A percentile compares a stretch with the other conserved stretches of the same genome.
phyloP scores from a whole-genome alignment of 1,140 invertebrate genomes.

The Limonius californicus region DNA sequence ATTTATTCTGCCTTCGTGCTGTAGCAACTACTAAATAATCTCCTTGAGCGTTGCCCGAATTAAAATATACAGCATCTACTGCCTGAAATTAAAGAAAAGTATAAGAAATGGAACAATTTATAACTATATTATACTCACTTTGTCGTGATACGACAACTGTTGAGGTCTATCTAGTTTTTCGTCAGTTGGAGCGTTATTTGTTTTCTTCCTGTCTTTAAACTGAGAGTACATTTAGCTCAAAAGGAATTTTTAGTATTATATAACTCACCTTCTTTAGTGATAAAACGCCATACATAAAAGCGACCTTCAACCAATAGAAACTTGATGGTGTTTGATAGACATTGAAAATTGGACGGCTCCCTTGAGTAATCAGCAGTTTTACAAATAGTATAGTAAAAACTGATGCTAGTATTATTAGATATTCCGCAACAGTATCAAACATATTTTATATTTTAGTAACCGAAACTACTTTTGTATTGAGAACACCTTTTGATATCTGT shows the following conservation, averaged over 20 bases:
- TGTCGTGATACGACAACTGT: conserved; percentile 45
- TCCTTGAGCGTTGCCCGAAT: conserved; percentile 51
- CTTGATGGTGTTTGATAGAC: conserved; percentile 52
- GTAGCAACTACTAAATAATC: conserved; percentile 48
- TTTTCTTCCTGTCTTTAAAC: too few relatives aligned
- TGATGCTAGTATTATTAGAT: background rate
- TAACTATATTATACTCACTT: conserved; percentile 32
- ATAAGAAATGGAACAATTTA: too few relatives aligned
- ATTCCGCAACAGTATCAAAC: background rate
- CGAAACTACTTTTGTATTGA: too few relatives aligned
- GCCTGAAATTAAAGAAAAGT: too few relatives aligned
- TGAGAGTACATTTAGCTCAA: too few relatives aligned
- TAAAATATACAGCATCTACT: conserved; percentile 59
- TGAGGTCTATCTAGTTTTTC: conserved; percentile 51
- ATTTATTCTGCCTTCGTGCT: conserved; percentile 49
- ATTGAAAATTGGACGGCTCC: conserved; percentile 47
- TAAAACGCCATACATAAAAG: conserved; percentile 48
- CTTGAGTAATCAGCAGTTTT: background rate
- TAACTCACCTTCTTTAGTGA: conserved; percentile 45
- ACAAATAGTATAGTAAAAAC: background rate
- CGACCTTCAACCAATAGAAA: conserved; percentile 50
- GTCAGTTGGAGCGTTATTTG: conserved; percentile 25
- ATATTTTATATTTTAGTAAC: too few relatives aligned
- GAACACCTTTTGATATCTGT: too few relatives aligned
- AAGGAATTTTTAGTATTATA: conserved; percentile 23